A percentile compares a stretch with the other conserved stretches of the same genome.
Conservation (phyloP, 2,113 vertebrate species). For the Microcebus tavaratra region DNA sequence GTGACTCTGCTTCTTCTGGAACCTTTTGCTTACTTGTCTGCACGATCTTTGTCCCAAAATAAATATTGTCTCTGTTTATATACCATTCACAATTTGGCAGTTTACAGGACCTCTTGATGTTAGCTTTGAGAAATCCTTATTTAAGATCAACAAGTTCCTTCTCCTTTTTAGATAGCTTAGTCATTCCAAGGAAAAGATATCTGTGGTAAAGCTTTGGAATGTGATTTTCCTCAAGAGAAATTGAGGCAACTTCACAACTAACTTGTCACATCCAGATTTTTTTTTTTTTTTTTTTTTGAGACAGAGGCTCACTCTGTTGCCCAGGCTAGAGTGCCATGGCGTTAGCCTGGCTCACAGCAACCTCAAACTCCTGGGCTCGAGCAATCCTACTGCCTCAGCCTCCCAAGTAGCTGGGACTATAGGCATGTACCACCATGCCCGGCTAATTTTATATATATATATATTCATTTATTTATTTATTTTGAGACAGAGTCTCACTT, state of each 20-base stretch:
- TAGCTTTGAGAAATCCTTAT: conserved; percentile 62
- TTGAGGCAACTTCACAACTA: conserved; percentile 14
- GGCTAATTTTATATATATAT: too few species aligned
- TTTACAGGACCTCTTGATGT: conserved; percentile 60
- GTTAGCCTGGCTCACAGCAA: too few species aligned
- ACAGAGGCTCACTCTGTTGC: too few species aligned
- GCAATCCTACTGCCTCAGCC: too few species aligned
- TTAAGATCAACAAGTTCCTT: conserved; percentile 58
- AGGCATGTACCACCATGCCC: too few species aligned
- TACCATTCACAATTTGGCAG: conserved; percentile 62
- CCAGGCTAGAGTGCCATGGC: too few species aligned
- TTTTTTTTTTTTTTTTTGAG: too few species aligned
- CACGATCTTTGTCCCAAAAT: conserved; percentile 65
- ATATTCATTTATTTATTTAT: too few species aligned
- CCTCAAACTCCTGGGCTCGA: too few species aligned
- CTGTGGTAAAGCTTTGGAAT: conserved; percentile 38
- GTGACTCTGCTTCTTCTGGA: conserved; percentile 48
- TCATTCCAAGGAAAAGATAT: conserved; percentile 57
- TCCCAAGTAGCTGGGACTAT: too few species aligned
- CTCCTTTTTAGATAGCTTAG: neutral
- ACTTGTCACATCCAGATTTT: conserved; percentile 21
- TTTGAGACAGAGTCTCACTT: too few species aligned
- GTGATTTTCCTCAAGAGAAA: conserved; percentile 49
- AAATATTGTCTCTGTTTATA: conserved; percentile 72
- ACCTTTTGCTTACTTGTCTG: conserved; percentile 51